Conservation (phyloP, 2,888 invertebrate genomes). For the Scelioninae gen. 1 region DNA sequence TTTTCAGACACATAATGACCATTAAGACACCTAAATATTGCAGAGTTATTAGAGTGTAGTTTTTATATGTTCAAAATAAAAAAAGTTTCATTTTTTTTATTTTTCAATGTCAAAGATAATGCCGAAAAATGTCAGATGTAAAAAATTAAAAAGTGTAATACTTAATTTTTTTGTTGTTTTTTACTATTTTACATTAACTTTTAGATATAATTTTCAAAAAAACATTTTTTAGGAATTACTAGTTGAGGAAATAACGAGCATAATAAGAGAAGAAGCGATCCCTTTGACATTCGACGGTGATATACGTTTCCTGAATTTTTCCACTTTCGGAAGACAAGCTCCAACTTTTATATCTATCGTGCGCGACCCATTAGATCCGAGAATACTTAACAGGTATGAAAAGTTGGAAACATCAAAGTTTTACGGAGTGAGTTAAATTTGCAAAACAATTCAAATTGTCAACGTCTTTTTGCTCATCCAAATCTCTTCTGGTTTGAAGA, state of each 20-base stretch:
- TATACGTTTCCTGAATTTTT: conserved; percentile 87
- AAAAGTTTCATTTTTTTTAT: too few species aligned
- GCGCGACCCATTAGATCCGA: conserved; percentile 86
- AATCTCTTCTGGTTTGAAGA: neutral
- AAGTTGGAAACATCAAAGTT: too few species aligned
- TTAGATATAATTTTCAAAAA: too few species aligned
- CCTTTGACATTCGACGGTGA: conserved; percentile 87
- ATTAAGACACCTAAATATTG: too few species aligned
- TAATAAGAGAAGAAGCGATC: conserved; percentile 85
- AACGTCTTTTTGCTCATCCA: neutral
- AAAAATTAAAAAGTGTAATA: too few species aligned
- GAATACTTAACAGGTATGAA: conserved; percentile 86
- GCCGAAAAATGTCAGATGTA: too few species aligned
- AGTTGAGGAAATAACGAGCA: conserved; percentile 85
- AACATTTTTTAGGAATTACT: conserved; percentile 85
- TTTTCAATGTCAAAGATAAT: too few species aligned
- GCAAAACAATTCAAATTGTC: neutral
- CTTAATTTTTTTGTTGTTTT: too few species aligned
- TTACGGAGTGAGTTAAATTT: neutral
- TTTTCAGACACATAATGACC: too few species aligned
- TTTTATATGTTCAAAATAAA: too few species aligned
- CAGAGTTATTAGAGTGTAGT: too few species aligned
- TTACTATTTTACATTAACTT: too few species aligned
- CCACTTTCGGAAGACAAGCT: conserved; percentile 85
- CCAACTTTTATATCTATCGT: conserved; percentile 87